A percentile compares a stretch with the other conserved stretches of the same genome.
Conservation (phyloP, 2,797 vertebrate genomes). For the Cirrhinus mrigala region DNA sequence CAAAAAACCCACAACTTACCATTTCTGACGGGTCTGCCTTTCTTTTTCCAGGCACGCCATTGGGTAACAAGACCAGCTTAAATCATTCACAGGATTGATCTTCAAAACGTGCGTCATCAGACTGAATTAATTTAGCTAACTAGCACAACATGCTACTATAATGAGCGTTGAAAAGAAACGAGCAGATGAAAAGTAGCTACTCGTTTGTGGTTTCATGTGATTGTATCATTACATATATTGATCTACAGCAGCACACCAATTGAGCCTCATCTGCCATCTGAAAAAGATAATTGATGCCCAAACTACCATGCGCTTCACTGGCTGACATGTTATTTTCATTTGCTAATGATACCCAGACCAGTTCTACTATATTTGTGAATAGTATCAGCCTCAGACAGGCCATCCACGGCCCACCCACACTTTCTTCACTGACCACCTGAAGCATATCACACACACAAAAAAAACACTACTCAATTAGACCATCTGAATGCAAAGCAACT, state of each 20-base stretch:
- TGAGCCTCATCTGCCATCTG: background rate
- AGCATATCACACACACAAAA: background rate
- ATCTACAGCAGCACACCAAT: background rate
- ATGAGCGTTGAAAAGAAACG: background rate
- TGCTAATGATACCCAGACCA: background rate
- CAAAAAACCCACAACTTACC: slow-evolving; percentile 25
- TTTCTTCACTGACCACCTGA: background rate
- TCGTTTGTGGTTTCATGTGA: background rate
- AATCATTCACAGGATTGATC: slow-evolving; percentile 9
- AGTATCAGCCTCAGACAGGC: background rate
- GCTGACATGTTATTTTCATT: background rate
- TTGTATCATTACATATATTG: background rate
- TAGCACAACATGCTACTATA: background rate
- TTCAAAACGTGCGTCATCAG: background rate
- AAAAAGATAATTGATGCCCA: background rate
- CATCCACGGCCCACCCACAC: background rate
- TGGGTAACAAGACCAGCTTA: slow-evolving; percentile 18
- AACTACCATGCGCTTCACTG: background rate
- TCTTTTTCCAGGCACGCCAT: background rate
- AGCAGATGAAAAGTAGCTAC: background rate
- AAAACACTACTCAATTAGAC: background rate
- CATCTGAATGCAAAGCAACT: background rate
- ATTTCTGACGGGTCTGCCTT: background rate
- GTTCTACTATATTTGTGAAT: background rate
- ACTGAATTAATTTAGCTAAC: background rate